Evolutionary conservation across 2,888 invertebrate species (phyloP), one percentile per base, ranked within the genome.

Genomic region (Atherix ibis): DNA sequence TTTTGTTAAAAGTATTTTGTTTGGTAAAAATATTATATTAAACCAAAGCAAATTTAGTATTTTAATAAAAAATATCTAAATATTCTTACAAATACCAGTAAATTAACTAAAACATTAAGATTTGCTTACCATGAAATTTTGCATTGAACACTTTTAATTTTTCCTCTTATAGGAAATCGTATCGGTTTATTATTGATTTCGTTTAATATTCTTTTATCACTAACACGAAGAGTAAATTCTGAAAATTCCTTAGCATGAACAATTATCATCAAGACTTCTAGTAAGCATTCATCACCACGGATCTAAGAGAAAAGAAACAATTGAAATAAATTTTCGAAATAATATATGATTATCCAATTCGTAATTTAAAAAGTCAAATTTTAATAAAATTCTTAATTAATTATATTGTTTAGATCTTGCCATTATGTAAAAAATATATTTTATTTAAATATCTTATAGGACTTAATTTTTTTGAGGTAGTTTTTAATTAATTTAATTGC

Each of bases 111-210:
- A 6, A 22, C 22, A 6, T 8, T 37, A 17, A 16, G 18, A 32
- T 27, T 15, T 10, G 44, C 54, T 64, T 64, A 76, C 77, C 76
- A 76, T 50, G 73, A 78, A n/a, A 80, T 66, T 59, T 84, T 84
- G 74, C 79, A 76, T 45, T 75, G 71, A 33, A 67, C 59, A 2
- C 71, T 74, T 49, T 65, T 74, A 28, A 84, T 76, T 55, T 70
- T 75, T 28, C 80, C 81, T 41, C 67, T 66, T 53, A 82, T 64
- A 2, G 78, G 76, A 56, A 70, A 81, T 6, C 81, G 64, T 38
- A 80, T 73, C 48, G 70, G 71, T 46, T 71, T 71, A 51, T 82
- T 81, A 26, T 46, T 47, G 4, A 84, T 58, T 2, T 67, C 52
- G 52, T 84, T 84, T 25, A 84, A 62, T 17, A 64, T 62, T 43